These are phyloP conservation scores for Dioctria linearis DNA, from an alignment of 2,888 invertebrate genomes.

Conservation along the genomic window DNA sequence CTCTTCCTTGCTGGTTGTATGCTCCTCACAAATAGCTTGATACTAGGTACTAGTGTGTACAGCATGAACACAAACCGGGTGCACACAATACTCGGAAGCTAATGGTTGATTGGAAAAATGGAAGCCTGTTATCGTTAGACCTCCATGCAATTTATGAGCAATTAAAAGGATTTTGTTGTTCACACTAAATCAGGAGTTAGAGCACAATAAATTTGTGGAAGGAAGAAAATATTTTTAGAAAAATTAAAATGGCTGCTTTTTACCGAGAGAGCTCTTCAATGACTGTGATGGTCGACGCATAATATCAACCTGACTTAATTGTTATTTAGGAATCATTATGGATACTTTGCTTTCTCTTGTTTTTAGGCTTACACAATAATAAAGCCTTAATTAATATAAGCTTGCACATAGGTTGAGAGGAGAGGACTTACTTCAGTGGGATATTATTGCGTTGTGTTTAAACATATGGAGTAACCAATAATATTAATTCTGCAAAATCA, in stretches of 20 bases:
- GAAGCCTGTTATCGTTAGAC: slow-evolving; percentile 49
- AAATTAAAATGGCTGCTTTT: neutral
- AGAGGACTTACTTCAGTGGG: too few relatives aligned
- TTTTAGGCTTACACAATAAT: too few relatives aligned
- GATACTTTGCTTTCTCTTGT: too few relatives aligned
- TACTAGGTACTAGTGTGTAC: slow-evolving; percentile 42
- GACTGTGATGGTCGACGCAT: slow-evolving; percentile 33
- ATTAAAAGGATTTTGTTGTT: slow-evolving; percentile 60
- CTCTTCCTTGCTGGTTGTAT: slow-evolving; percentile 43
- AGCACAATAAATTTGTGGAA: slow-evolving; percentile 52
- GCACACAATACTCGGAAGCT: slow-evolving; percentile 48
- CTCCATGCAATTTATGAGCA: slow-evolving; percentile 57
- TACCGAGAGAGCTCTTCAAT: neutral
- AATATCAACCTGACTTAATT: slow-evolving; percentile 35
- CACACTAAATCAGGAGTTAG: slow-evolving; percentile 58
- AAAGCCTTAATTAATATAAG: too few relatives aligned
- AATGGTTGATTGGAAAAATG: slow-evolving; percentile 59
- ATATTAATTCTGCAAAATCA: too few relatives aligned
- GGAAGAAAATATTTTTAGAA: slow-evolving; percentile 53
- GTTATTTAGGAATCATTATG: slow-evolving; percentile 4
- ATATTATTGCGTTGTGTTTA: too few relatives aligned
- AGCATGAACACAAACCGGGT: neutral
- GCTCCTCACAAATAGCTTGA: slow-evolving; percentile 42
- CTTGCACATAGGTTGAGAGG: too few relatives aligned
- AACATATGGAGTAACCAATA: too few relatives aligned